phyloP scores from a whole-genome alignment of 2,113 vertebrate species.

The Daphoenositta chrysoptera region DNA sequence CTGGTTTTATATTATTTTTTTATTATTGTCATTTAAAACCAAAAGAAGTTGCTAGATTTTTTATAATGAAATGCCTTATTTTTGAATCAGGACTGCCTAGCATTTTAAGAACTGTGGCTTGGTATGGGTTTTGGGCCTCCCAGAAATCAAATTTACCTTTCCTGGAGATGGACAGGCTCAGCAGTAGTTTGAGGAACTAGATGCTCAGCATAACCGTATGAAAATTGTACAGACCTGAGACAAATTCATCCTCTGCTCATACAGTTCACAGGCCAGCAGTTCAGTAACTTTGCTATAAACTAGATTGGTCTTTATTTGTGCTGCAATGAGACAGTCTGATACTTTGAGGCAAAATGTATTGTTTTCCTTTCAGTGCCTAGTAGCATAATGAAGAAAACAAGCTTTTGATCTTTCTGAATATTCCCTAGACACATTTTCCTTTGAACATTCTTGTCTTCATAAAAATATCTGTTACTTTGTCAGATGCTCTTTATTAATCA shows the following conservation, averaged over 20 bases:
- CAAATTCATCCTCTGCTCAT: not conserved
- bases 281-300: not conserved
- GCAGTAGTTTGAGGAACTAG: not conserved
- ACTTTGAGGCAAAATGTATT: slow-evolving; percentile 1
- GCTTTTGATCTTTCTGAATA: slow-evolving; percentile 12
- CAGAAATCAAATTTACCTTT: not conserved
- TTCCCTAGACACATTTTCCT: not conserved
- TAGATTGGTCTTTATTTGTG: not conserved
- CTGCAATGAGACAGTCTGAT: not conserved
- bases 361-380: not conserved
- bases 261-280: not conserved
- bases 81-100: not conserved
- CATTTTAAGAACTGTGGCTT: not conserved
- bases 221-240: not conserved
- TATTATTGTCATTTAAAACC: not conserved
- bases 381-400: slow-evolving; percentile 5
- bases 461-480: not conserved
- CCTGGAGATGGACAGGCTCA: not conserved
- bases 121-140: not conserved
- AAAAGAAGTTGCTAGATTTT: not conserved
- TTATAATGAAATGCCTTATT: not conserved
- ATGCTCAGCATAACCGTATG: not conserved
- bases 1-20: not conserved
- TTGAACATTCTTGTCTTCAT: not conserved
- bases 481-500: not conserved